Conservation (phyloP, 2,797 vertebrate species). For the Enteromius radiatus region DNA sequence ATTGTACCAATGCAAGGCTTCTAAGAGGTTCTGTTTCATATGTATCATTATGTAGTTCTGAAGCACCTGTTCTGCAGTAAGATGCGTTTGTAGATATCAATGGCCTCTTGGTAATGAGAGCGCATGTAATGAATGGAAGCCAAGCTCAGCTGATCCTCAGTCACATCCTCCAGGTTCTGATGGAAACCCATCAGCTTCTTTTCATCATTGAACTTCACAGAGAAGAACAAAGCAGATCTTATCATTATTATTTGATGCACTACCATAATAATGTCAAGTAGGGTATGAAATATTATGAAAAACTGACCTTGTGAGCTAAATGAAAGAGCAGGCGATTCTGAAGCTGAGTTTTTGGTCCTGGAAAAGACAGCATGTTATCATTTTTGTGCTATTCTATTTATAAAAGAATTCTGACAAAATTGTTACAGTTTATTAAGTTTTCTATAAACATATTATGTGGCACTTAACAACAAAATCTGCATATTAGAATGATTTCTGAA, state of each 20-base stretch:
- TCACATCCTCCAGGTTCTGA: conserved; percentile 95
- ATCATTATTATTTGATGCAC: neutral
- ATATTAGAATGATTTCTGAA: neutral
- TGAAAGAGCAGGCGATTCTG: conserved; percentile 97
- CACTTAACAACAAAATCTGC: neutral
- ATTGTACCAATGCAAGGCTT: neutral
- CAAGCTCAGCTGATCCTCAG: conserved; percentile 96
- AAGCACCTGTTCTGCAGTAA: conserved; percentile 89
- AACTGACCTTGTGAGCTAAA: conserved; percentile 93
- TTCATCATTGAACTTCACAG: conserved; percentile 90
- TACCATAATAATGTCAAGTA: neutral
- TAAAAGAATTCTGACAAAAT: neutral
- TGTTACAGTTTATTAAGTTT: too few relatives aligned
- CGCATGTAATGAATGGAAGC: conserved; percentile 99
- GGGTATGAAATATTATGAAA: neutral
- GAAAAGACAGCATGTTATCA: conserved; percentile 48
- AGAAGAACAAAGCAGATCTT: neutral
- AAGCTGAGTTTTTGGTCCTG: conserved; percentile 88
- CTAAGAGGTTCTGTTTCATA: neutral
- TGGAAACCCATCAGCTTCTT: conserved; percentile 96
- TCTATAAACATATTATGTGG: neutral
- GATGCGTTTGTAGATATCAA: conserved; percentile 97
- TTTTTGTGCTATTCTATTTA: neutral
- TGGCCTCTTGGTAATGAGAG: conserved; percentile 97
- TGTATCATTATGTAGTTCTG: neutral